Conservation (phyloP, 1,140 invertebrate species). For the Triops cancriformis region DNA sequence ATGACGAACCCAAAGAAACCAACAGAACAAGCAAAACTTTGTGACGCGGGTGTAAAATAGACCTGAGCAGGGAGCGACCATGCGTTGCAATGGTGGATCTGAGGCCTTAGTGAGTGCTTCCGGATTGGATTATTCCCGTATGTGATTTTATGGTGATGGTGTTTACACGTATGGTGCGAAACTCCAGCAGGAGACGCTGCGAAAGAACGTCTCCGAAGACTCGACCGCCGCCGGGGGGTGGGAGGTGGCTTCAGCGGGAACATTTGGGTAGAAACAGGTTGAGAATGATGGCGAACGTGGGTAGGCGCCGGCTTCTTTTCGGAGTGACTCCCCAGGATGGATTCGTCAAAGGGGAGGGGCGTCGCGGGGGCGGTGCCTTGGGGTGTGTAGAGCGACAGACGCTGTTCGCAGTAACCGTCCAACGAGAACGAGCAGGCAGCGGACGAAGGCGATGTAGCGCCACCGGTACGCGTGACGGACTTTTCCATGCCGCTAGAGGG, state of each 20-base stretch:
- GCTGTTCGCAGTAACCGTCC: conserved; percentile 71
- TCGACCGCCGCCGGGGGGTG: conserved; percentile 37
- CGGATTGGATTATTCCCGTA: neutral
- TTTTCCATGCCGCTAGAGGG: neutral
- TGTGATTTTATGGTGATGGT: neutral
- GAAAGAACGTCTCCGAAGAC: conserved; percentile 52
- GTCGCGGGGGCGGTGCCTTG: conserved; percentile 39
- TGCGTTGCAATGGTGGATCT: neutral
- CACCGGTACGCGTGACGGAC: conserved; percentile 31
- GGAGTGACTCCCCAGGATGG: conserved; percentile 22
- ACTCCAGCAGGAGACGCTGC: neutral
- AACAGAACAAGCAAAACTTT: neutral
- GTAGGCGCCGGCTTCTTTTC: conserved; percentile 25
- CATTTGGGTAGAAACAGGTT: conserved; percentile 42
- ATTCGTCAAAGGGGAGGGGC: conserved; percentile 15
- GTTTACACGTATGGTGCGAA: neutral
- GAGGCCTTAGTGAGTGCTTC: neutral
- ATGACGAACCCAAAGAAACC: conserved; percentile 25
- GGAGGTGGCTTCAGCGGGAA: conserved; percentile 31
- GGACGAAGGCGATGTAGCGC: conserved; percentile 64
- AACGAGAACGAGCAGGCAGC: conserved; percentile 71
- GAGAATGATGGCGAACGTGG: conserved; percentile 26
- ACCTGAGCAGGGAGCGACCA: conserved; percentile 1
- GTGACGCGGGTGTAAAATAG: conserved; percentile 15
- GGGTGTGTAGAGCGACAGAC: conserved; percentile 66